Base-by-base conservation (phyloP, 2,888 invertebrate species). In the Andrena praecox region DNA sequence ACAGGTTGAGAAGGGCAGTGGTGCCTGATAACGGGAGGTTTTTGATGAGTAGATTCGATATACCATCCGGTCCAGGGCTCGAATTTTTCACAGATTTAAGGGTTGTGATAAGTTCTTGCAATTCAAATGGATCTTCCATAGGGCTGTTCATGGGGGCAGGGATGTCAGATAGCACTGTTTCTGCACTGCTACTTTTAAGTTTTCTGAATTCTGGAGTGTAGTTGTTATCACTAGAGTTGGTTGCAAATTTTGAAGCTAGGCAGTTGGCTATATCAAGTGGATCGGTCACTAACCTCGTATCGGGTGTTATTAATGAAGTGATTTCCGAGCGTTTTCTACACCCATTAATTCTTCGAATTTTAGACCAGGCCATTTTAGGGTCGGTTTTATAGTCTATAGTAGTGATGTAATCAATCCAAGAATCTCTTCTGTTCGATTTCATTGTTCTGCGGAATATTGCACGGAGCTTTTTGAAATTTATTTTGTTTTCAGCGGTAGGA, bases 261-360 rank as follows among this genome's bases (percentile, higher is more conserved):
- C 60, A 60, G 16, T 60, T 60, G 33, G 60, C 29, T 59, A 59
- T 59, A 27, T 27, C 59, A 27, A 16, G 2, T 10, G 59, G 59
- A 12, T 59, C 12, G 10, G 64, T 50, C n/a, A 50, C n/a, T n/a
- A 50, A 50, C 4, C 16, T 50, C 16, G 50, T 4, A n/a, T 50
- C 16, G 5, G 50, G 50, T 50, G 50, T 50, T 16, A 50, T 50
- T 50, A 50, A n/a, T 50, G 50, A 50, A 4, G 50, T 50, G n/a
- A 50, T 50, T 50, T 50, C 50, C 50, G n/a, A 16, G n/a, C 5
- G 50, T 50, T 16, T 50, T 50, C 33, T 50, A 0, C 50, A 12
- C 50, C n/a, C 50, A 50, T 50, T 16, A n/a, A 50, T 50, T 12
- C 16, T 16, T 50, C n/a, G 50, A 20, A 54, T 54, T 20, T 24